Conservation (phyloP, 2,888 invertebrate genomes). For the Caenorhabditis imperialis region DNA sequence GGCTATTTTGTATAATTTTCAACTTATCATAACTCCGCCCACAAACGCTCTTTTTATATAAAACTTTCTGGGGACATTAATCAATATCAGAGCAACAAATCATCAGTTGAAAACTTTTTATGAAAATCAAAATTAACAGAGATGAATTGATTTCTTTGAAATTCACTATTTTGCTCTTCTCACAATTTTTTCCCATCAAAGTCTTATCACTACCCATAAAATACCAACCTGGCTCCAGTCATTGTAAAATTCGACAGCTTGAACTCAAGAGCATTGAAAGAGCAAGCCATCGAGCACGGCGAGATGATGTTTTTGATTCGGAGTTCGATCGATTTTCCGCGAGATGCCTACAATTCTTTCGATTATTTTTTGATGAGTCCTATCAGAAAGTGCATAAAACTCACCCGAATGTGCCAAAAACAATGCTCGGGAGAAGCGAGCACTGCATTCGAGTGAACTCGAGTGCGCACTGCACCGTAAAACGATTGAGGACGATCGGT, state of each 20-base stretch:
- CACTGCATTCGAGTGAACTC: constrained; percentile 36
- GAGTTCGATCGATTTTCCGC: constrained; percentile 24
- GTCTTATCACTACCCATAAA: no score
- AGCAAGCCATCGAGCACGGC: constrained; percentile 55
- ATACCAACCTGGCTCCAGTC: constrained; percentile 50
- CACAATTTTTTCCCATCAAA: no score
- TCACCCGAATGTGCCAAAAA: constrained; percentile 53
- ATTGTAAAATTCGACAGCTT: constrained; percentile 51
- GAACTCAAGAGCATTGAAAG: constrained; percentile 52
- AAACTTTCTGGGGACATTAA: no score
- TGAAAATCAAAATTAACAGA: no score
- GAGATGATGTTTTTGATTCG: constrained; percentile 50
- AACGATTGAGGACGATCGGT: constrained; percentile 31
- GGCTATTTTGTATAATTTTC: no score
- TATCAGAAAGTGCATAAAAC: neutral
- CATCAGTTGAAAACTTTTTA: no score
- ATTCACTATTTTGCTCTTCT: no score
- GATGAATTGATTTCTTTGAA: no score
- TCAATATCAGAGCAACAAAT: no score
- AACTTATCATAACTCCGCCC: no score
- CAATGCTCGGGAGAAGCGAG: constrained; percentile 45
- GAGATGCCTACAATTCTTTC: constrained; percentile 12
- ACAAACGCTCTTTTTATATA: no score
- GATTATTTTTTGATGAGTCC: neutral
- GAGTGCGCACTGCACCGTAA: constrained; percentile 43